phyloP scores from a whole-genome alignment of 2,113 vertebrate genomes.

The Muntiacus reevesi region DNA sequence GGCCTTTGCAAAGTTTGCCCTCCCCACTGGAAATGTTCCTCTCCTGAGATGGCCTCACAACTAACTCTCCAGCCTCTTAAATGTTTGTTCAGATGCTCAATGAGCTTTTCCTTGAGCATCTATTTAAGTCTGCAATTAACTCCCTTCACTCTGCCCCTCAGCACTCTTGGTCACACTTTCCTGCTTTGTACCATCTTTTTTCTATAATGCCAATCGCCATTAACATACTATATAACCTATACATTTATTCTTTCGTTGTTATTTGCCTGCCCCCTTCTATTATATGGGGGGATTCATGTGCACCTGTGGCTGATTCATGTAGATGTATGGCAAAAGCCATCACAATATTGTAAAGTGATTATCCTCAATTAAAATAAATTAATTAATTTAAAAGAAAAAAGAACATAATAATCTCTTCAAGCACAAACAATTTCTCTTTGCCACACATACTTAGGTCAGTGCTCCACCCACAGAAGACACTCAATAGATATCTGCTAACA shows the following conservation, averaged over 20 bases:
- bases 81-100: not conserved
- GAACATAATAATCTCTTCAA: not conserved
- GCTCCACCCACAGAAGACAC: fast-evolving
- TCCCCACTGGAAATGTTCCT: not conserved
- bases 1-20: not conserved
- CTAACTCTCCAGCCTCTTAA: not conserved
- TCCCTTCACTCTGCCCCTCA: not conserved
- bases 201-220: not conserved
- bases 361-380: not conserved
- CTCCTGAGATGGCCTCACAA: not conserved
- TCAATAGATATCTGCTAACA: not conserved
- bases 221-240: not conserved
- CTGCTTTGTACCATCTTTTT: not conserved
- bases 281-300: not conserved
- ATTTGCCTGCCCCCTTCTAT: not conserved
- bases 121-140: not conserved
- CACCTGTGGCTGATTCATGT: not conserved
- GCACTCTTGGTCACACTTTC: not conserved
- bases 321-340: not conserved
- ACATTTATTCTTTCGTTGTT: not conserved
- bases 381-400: not conserved
- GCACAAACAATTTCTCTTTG: not conserved
- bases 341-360: not conserved
- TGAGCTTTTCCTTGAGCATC: not conserved
- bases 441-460: not conserved